Evolutionary conservation across 2,888 invertebrate species (phyloP), one percentile per base, ranked within the genome.

Genomic region (Pterostichus niger): DNA sequence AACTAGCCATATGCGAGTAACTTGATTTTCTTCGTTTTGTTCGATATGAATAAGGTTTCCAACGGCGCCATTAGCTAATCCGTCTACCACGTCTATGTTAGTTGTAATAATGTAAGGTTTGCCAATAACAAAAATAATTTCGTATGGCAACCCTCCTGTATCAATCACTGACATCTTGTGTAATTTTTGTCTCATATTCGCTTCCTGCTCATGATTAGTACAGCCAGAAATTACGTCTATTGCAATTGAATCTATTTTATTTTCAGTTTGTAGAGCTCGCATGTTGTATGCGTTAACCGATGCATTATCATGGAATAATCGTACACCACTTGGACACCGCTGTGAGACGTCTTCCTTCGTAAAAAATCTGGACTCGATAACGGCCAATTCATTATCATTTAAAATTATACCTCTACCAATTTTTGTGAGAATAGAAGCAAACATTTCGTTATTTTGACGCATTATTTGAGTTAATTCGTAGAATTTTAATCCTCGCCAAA

Each of bases 401-500:
- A 49, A 10, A 6, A 49, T 10, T 3, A 3, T 10, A 3, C 49
- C 49, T 6, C 9, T 49, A 49, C 49, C 49, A 3, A 49, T 49
- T 49, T 49, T 49, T n/a, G 49, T 49, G 2, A 49, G 10, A n/a
- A 49, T 3, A 68, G 9, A 82, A 11, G 88, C 87, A 85, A 88
- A 89, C 81, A n/a, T 49, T 83, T 82, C 85, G 83, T 88, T 86
- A 40, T 86, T 83, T 86, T 89, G 89, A 83, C 88, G 85, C 84
- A 88, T 87, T 6, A 88, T 87, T 85, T 88, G 81, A 5, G 76
- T 85, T 13, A 88, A 81, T 84, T 86, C 84, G 84, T 85, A 89
- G 85, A 86, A 88, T 80, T 88, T 84, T 1, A 89, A 81, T 49
- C 82, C 83, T 64, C 85, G 87, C 88, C 88, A 89, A 44, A 88